Evolutionary conservation across 2,797 vertebrate species (phyloP).

Genomic region (Glyptemys insculpta): DNA sequence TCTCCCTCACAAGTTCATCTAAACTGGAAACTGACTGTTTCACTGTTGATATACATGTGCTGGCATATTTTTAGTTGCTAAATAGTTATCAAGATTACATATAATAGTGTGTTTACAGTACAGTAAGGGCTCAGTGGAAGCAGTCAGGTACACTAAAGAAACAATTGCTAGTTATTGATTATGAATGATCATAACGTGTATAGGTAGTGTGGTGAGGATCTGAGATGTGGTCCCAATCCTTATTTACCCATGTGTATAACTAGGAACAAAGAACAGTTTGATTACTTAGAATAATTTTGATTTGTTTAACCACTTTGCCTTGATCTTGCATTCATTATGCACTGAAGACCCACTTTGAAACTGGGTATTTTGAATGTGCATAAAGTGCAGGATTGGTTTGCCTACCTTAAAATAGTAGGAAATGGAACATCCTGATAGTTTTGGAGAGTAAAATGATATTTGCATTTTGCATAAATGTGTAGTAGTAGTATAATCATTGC

Average conservation of each 20-base stretch:
- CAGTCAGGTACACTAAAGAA: not conserved
- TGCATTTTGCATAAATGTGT: accelerated
- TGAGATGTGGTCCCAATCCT: not conserved
- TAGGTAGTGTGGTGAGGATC: not conserved
- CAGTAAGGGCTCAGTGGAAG: not conserved
- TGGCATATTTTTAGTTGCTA: not conserved
- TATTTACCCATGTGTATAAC: not conserved
- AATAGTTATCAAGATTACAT: not conserved
- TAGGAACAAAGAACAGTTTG: not conserved
- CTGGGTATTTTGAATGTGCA: not conserved
- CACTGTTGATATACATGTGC: not conserved
- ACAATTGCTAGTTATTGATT: not conserved
- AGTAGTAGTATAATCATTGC: not conserved
- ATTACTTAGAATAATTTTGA: not conserved
- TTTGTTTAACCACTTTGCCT: not conserved
- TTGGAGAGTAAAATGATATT: not conserved
- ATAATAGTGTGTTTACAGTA: not conserved
- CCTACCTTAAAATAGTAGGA: not conserved
- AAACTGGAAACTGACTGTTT: not conserved
- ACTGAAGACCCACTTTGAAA: not conserved
- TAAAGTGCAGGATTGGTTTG: not conserved
- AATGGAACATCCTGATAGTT: not conserved
- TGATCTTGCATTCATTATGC: not conserved
- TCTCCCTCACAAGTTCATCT: not conserved
- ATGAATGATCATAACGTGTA: not conserved